These are phyloP conservation scores for Salpingus planirostris DNA, from an alignment of 2,888 invertebrate species.

Conservation along the genomic window DNA sequence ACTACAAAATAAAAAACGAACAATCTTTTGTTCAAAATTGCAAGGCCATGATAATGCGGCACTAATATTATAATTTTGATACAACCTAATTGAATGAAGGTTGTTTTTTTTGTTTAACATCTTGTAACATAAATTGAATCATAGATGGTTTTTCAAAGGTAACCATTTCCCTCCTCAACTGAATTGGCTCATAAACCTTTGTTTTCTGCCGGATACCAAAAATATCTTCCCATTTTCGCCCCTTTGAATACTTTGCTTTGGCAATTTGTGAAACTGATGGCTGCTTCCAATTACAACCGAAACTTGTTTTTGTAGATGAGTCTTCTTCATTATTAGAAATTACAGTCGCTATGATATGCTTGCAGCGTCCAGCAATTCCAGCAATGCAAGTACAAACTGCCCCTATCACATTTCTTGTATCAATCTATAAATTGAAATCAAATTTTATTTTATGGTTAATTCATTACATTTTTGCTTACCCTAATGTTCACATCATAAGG, in stretches of 20 bases:
- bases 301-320: slow-evolving; percentile 1
- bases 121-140: slow-evolving; percentile 1
- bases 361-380: slow-evolving; percentile 1
- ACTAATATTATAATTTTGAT: slow-evolving; percentile 1
- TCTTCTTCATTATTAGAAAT: not conserved
- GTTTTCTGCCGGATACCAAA: not conserved
- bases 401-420: not conserved
- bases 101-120: slow-evolving; percentile 1
- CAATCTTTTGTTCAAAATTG: slow-evolving; percentile 2
- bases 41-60: slow-evolving; percentile 3
- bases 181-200: not conserved
- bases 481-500: too few species aligned
- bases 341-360: not conserved
- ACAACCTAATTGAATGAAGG: not conserved
- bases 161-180: not conserved
- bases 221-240: not conserved
- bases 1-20: slow-evolving; percentile 1
- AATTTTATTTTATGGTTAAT: too few species aligned
- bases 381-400: not conserved
- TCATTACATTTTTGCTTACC: too few species aligned
- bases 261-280: slow-evolving; percentile 1
- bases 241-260: not conserved
- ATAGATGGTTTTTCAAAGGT: slow-evolving; percentile 1
- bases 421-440: too few species aligned
- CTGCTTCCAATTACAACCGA: slow-evolving; percentile 1